These are phyloP conservation scores for Hemichromis elongatus DNA, from an alignment of 2,113 vertebrate genomes.

Conservation along the genomic window DNA sequence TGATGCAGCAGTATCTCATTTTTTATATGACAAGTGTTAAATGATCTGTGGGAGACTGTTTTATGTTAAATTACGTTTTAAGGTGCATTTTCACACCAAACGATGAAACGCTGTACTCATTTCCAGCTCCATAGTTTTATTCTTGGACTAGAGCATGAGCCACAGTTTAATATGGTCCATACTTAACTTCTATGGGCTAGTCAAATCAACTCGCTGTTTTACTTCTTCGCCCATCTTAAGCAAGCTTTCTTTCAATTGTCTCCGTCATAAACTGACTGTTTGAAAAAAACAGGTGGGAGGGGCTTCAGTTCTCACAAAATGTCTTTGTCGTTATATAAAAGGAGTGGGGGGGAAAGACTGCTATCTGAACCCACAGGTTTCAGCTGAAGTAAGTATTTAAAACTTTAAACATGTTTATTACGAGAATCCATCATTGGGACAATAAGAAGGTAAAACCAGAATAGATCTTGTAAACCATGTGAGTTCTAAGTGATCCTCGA, in stretches of 20 bases:
- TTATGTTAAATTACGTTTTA: background rate
- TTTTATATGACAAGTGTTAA: background rate
- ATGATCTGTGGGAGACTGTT: background rate
- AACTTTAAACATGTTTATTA: background rate
- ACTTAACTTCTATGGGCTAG: fast-evolving
- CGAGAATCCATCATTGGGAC: background rate
- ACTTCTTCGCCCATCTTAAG: background rate
- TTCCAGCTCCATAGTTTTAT: background rate
- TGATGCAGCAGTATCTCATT: background rate
- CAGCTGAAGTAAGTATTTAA: background rate
- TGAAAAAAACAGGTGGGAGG: background rate
- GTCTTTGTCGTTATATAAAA: background rate
- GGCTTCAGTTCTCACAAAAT: background rate
- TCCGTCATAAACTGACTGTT: background rate
- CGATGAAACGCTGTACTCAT: background rate
- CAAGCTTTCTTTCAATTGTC: background rate
- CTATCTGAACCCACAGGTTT: background rate
- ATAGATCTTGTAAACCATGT: background rate
- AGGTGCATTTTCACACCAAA: background rate
- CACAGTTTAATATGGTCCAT: background rate
- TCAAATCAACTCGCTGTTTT: background rate
- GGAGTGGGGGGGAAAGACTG: background rate
- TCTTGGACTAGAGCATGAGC: background rate
- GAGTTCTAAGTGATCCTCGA: fast-evolving
- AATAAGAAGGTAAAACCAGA: background rate